Base-by-base conservation (phyloP, 2,888 invertebrate species). In the Bibio marci region DNA sequence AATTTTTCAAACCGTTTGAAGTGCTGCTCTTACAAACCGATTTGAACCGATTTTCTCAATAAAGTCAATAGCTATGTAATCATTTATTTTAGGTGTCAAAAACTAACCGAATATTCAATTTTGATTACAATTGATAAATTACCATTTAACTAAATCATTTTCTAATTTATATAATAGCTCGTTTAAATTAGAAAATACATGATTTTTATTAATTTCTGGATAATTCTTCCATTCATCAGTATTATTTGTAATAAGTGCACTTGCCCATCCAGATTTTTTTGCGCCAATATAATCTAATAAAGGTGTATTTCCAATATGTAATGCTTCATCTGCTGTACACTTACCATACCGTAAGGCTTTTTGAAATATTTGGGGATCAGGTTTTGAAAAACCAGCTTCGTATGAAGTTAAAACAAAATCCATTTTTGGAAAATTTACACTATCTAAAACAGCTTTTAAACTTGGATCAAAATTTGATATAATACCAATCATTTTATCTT, bases 401-500 rank as follows among this genome's bases (percentile, higher is more conserved):
- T 86, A 85, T 0, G 91, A 90, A 2, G 79, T 74, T 8, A 88
- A 44, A 34, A 90, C 64, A 62, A 91, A 91, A 46, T 80, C 69
- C 58, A 91, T 88, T 53, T 73, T 58, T 22, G 64, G 53, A 28
- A 91, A 57, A 32, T 67, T 67, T 38, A 79, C 66, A 48, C 70
- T 73, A 3, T 58, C 45, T 17, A 92, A 64, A 44, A 90, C 71
- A 12, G 65, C 62, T 36, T 70, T 64, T 3, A 92, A 62, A 27
- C 90, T 68, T 15, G 86, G 79, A 63, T 92, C 92, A 59, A 80
- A 87, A 62, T 94, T 94, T 1, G 91, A 91, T 46, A 92, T 77
- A 0, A 88, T 70, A 3, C 90, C 92, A 27, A 88, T 49, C 19
- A 42, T 47, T 40, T 60, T 59, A 15, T 50, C 50, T 4, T 47